Evolutionary conservation across 1,140 invertebrate species (phyloP).

Genomic region (Bombus polaris): DNA sequence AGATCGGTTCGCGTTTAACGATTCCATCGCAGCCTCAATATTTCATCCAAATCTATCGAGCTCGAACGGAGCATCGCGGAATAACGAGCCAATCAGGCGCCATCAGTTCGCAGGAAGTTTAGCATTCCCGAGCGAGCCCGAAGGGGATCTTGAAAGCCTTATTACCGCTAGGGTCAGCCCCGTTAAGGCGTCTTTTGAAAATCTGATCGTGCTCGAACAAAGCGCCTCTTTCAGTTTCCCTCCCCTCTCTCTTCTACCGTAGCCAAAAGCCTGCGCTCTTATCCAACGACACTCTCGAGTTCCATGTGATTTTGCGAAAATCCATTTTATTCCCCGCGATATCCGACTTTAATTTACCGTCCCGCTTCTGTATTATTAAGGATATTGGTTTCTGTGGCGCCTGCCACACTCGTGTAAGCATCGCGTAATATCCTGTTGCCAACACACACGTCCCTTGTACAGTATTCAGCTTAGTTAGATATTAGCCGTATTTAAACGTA

Average conservation of each 20-base stretch:
- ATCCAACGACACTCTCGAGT: constrained; percentile 18
- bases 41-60: constrained; percentile 42
- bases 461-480: background rate
- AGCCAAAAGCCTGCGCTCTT: background rate
- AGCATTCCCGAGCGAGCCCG: constrained; percentile 51
- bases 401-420: constrained; percentile 3
- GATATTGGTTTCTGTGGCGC: constrained; percentile 39
- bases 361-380: constrained; percentile 35
- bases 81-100: constrained; percentile 63
- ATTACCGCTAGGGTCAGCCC: constrained; percentile 48
- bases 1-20: background rate
- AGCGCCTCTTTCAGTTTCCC: constrained; percentile 18
- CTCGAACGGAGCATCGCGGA: constrained; percentile 52
- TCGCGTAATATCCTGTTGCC: constrained; percentile 38
- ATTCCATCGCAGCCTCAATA: constrained; percentile 10
- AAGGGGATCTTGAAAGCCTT: constrained; percentile 65
- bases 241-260: background rate
- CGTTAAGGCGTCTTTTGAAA: constrained; percentile 64
- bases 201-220: constrained; percentile 64
- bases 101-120: constrained; percentile 66
- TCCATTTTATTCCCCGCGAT: constrained; percentile 12
- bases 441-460: background rate
- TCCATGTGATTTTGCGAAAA: constrained; percentile 11
- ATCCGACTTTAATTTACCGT: constrained; percentile 43
- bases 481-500: background rate